Evolutionary conservation across 30 jellyfish, hydroid and myxozoan genomes (phyloP).

Genomic region (Mastigias papua): DNA sequence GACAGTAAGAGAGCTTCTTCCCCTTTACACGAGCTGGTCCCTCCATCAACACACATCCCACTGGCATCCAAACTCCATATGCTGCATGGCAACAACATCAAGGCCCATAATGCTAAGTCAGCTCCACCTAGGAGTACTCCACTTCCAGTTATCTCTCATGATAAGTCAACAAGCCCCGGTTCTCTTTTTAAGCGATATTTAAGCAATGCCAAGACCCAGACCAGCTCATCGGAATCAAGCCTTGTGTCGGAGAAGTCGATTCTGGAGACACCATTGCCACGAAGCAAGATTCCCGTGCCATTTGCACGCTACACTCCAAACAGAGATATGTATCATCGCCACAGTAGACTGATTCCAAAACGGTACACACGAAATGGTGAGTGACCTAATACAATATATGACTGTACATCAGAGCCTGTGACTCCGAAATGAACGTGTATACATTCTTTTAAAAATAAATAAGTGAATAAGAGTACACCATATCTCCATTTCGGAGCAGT

Average conservation of each 20-base stretch:
- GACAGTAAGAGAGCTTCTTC: conserved; percentile 2
- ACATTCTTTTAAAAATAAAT: no score
- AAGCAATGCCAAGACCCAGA: conserved; percentile 55
- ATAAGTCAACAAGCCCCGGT: conserved; percentile 57
- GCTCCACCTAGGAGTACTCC: conserved; percentile 9
- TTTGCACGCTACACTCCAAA: conserved; percentile 70
- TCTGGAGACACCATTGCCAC: conserved; percentile 71
- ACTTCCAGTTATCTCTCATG: conserved; percentile 2
- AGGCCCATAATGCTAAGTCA: not conserved
- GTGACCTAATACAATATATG: no score
- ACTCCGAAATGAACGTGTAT: no score
- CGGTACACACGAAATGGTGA: conserved; percentile 9
- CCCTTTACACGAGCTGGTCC: not conserved
- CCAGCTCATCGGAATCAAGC: conserved; percentile 79
- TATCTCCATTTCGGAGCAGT: no score
- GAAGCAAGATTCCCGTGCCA: conserved; percentile 76
- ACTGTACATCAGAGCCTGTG: no score
- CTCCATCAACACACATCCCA: not conserved
- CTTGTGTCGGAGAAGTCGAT: conserved; percentile 62
- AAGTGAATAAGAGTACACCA: no score
- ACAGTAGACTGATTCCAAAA: not conserved
- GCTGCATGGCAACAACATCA: not conserved
- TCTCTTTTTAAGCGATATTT: not conserved
- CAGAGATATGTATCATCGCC: not conserved
- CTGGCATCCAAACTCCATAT: not conserved